Conservation (phyloP, 2,888 invertebrate genomes). For the Callinectes sapidus region DNA sequence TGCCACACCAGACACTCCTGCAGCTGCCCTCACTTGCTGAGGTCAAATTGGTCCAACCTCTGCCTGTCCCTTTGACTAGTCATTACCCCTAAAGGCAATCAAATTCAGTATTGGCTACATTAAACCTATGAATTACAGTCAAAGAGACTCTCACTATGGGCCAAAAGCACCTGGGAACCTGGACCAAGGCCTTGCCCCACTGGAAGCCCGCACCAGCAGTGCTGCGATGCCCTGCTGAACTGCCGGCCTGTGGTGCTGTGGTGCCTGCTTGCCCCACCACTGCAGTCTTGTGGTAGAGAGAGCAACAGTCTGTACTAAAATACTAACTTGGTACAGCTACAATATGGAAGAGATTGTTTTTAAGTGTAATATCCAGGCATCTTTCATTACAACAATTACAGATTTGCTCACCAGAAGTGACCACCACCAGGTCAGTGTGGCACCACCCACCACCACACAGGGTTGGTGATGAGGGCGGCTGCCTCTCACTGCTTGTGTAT, state of each 20-base stretch:
- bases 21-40: slow-evolving; percentile 54
- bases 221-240: neutral
- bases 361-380: slow-evolving; percentile 35
- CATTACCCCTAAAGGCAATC: slow-evolving; percentile 46
- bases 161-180: slow-evolving; percentile 35
- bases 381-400: slow-evolving; percentile 35
- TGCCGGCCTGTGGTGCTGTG: neutral
- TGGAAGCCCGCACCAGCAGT: slow-evolving; percentile 23
- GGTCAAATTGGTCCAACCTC: slow-evolving; percentile 58
- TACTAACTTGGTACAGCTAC: slow-evolving; percentile 29
- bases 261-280: slow-evolving; percentile 22
- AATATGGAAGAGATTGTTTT: slow-evolving; percentile 30
- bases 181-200: slow-evolving; percentile 17
- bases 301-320: slow-evolving; percentile 26
- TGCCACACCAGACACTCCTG: slow-evolving; percentile 56
- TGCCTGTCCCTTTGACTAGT: slow-evolving; percentile 39
- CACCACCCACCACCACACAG: slow-evolving; percentile 40
- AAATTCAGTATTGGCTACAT: slow-evolving; percentile 40
- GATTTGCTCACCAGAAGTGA: slow-evolving; percentile 36
- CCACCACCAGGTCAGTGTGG: slow-evolving; percentile 24
- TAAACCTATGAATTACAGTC: slow-evolving; percentile 36
- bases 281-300: slow-evolving; percentile 13
- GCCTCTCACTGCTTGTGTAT: slow-evolving; percentile 43
- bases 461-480: slow-evolving; percentile 10
- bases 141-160: slow-evolving; percentile 39